phyloP scores from a whole-genome alignment of 2,888 invertebrate genomes.

The Nasonia oneida region DNA sequence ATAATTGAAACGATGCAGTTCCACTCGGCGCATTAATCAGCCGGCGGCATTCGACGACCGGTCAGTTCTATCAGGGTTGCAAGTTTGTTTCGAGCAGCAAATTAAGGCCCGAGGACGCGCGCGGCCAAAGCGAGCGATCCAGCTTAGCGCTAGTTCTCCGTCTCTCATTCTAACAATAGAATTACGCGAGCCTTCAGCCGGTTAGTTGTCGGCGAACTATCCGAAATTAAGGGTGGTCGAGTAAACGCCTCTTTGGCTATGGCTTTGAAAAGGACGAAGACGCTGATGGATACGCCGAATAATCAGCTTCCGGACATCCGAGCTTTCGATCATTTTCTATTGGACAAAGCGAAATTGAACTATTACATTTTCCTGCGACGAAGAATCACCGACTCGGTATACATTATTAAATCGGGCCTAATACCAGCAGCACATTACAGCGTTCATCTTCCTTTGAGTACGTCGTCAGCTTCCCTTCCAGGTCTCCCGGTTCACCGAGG shows the following conservation, averaged over 20 bases:
- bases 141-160: slow-evolving; percentile 5
- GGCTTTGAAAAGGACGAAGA: too few species aligned
- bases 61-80: background rate
- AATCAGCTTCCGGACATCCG: too few species aligned
- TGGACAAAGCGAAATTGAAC: too few species aligned
- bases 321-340: too few species aligned
- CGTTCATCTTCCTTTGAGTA: too few species aligned
- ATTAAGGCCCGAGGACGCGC: background rate
- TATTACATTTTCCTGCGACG: too few species aligned
- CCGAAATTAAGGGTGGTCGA: slow-evolving; percentile 36
- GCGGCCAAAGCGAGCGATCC: background rate
- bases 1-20: background rate
- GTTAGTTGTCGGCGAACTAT: slow-evolving; percentile 40
- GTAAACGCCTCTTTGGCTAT: background rate
- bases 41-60: background rate
- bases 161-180: slow-evolving; percentile 57
- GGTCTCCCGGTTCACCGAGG: too few species aligned
- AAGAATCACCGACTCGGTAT: too few species aligned
- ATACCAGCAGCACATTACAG: too few species aligned
- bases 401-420: too few species aligned
- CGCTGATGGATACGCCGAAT: too few species aligned
- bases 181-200: slow-evolving; percentile 51
- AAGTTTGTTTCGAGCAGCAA: background rate
- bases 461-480: too few species aligned
- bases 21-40: background rate